Percentiles rank a stretch among this genome's conserved stretches.
Evolutionary conservation across 92 coral and sea anemone species (phyloP).

Genomic region (Anthopleura xanthogrammica): DNA sequence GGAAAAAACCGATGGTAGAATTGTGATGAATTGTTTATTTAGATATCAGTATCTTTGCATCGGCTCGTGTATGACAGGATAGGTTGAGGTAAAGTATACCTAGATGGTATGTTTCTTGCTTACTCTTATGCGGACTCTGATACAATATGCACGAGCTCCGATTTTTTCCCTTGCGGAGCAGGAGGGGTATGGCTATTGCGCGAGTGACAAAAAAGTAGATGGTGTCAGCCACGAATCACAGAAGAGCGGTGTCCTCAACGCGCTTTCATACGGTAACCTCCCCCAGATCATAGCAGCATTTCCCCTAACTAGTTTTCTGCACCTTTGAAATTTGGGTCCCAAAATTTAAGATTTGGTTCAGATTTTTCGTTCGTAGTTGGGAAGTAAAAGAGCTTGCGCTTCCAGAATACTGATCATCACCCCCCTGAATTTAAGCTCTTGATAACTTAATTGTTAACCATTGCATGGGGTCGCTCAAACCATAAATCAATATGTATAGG

Average conservation of each 20-base stretch:
- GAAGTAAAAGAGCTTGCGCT: background rate
- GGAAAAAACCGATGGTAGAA: background rate
- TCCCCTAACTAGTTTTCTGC: background rate
- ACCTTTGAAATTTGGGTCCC: background rate
- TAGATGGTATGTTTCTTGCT: background rate
- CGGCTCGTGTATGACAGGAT: background rate
- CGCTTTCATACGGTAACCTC: background rate
- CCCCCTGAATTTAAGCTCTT: background rate
- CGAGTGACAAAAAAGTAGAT: background rate
- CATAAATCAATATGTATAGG: constrained; percentile 1
- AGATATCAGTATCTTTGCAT: background rate
- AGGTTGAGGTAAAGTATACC: background rate
- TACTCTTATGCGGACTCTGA: background rate
- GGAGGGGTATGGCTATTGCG: background rate
- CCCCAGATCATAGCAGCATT: background rate
- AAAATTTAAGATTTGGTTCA: background rate
- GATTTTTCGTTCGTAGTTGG: background rate
- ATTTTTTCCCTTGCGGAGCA: background rate
- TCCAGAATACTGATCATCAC: background rate
- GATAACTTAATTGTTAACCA: background rate
- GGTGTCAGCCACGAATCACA: background rate
- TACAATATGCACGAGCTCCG: constrained; percentile 3
- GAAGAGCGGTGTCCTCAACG: background rate
- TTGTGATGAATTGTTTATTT: background rate
- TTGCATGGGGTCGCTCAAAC: background rate